A percentile compares a stretch with the other conserved stretches of the same genome.
These are phyloP conservation scores for Tenthredo notha DNA, from an alignment of 2,888 invertebrate genomes.

Conservation along the genomic window DNA sequence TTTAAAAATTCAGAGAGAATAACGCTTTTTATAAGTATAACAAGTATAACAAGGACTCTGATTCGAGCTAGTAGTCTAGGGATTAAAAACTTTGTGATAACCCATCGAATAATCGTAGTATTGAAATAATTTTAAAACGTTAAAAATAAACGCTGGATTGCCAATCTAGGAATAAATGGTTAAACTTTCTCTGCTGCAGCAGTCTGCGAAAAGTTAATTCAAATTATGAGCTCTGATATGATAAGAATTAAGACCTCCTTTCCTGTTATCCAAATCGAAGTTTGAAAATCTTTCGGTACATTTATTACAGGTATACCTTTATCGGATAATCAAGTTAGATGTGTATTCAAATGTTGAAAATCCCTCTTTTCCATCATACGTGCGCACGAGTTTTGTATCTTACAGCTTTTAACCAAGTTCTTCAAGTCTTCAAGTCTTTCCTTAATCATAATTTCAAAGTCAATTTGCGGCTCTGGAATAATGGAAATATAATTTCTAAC, in stretches of 20 bases:
- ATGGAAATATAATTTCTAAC: slow-evolving; percentile 18
- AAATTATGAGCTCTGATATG: neutral
- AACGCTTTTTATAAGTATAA: neutral
- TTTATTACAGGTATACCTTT: neutral
- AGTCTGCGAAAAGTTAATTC: neutral
- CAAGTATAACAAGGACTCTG: neutral
- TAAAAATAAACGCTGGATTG: neutral
- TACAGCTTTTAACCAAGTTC: neutral
- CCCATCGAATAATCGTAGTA: neutral
- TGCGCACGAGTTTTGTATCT: neutral
- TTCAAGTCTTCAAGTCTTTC: neutral
- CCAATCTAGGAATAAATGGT: neutral
- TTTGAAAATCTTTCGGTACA: slow-evolving; percentile 7
- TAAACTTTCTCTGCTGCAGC: neutral
- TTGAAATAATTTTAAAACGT: neutral
- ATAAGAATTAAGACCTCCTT: neutral
- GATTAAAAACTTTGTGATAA: neutral
- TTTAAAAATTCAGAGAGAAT: neutral
- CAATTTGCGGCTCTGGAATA: slow-evolving; percentile 28
- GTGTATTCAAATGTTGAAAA: neutral
- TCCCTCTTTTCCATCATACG: neutral
- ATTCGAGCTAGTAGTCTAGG: no score
- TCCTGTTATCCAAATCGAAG: neutral
- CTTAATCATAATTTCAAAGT: slow-evolving; percentile 21
- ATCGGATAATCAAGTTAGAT: neutral